Evolutionary conservation across 2,113 vertebrate genomes (phyloP), one percentile per base, ranked within the genome.

Genomic region (Colius striatus): DNA sequence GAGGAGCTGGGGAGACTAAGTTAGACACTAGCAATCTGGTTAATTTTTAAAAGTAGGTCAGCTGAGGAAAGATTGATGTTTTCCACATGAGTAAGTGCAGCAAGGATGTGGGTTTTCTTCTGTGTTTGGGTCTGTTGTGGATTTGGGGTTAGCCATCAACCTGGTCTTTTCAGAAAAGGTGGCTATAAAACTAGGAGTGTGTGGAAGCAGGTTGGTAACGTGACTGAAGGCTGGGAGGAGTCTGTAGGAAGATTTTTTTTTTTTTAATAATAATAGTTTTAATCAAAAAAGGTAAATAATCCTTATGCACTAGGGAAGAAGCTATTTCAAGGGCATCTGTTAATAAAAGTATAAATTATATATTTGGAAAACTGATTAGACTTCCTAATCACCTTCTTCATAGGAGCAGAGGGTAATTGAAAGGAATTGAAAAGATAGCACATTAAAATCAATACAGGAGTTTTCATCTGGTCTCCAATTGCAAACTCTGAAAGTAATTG

Each of bases 21-120:
- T 10, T 21, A 7, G 54, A n/a, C 41, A 38, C 20, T 1, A 25
- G 29, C 16, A 34, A 1, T 5, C 2, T 2, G 5, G 20, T 9
- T 20, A 13, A 5, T 30, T 57, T 20, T 4, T 41, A 41, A 41
- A 41, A 41, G 38, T 41, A 41, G 38, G 38, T n/a, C 19, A 15
- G 1, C 10, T n/a, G 26, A 22, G 57, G 57, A 29, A 13, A 16
- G 48, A 17, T 1, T 3, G 4, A n/a, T 7, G 18, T 29, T 53
- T 30, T 12, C 47, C 25, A 16, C 4, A 9, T 7, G 30, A 19
- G 29, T 16, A 2, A 1, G 3, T 23, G 25, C 26, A n/a, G 62
- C 43, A 10, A 14, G 17, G 26, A 15, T 6, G 7, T 22, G 34
- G 38, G 30, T 0, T 30, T 60, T 53, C 25, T 26, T 53, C 27